Evolutionary conservation across 2,797 vertebrate genomes (phyloP).

Genomic region (Nothura maculosa): DNA sequence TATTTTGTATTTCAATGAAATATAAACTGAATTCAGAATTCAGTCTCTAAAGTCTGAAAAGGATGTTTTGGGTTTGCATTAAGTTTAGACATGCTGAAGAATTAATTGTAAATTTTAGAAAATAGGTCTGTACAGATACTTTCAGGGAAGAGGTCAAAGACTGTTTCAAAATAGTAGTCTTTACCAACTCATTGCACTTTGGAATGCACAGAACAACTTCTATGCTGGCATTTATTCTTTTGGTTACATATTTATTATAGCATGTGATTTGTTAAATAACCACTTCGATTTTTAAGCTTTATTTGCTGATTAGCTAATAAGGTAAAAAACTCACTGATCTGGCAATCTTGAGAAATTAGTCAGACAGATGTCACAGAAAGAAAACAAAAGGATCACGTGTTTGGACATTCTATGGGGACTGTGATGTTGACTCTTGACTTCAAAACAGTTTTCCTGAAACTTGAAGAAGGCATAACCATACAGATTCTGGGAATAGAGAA

Average conservation of each 20-base stretch:
- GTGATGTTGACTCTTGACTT: background rate
- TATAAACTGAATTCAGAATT: constrained; percentile 28
- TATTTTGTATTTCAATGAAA: constrained; percentile 65
- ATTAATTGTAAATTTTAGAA: constrained; percentile 33
- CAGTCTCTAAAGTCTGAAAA: background rate
- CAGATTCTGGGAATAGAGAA: background rate
- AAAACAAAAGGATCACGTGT: background rate
- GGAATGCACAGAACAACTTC: background rate
- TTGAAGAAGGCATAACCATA: background rate
- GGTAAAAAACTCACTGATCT: background rate
- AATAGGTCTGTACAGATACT: background rate
- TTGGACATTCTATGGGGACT: background rate
- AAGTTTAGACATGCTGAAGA: background rate
- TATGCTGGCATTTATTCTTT: background rate
- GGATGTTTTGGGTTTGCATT: background rate
- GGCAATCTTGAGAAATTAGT: background rate
- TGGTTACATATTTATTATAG: background rate
- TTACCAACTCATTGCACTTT: background rate
- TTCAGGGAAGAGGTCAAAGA: background rate
- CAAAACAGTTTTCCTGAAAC: constrained; percentile 12
- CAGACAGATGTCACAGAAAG: background rate
- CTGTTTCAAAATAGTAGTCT: background rate
- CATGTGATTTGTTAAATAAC: background rate
- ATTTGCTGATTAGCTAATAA: background rate
- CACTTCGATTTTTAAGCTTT: background rate